A percentile compares a stretch with the other conserved stretches of the same genome.
Conservation (phyloP, 1,140 invertebrate genomes). For the Laupala kohalensis region DNA sequence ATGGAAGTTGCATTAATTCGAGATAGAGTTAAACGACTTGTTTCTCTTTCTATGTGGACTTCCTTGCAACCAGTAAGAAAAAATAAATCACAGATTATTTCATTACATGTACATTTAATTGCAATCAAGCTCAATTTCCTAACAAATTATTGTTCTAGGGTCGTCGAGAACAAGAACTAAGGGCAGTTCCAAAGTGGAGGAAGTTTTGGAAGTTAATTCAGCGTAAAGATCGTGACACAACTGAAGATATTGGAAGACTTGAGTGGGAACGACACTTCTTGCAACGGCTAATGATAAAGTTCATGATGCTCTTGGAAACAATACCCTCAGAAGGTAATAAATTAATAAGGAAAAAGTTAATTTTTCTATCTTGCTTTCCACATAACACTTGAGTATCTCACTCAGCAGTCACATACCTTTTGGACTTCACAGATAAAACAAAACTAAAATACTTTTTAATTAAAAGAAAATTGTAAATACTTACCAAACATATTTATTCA, state of each 20-base stretch:
- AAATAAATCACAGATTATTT: neutral
- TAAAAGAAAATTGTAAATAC: too few species aligned
- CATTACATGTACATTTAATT: neutral
- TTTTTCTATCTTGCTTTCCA: too few species aligned
- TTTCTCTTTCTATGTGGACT: conserved; percentile 88
- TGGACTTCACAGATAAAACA: too few species aligned
- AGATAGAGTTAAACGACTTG: conserved; percentile 80
- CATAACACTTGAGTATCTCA: too few species aligned
- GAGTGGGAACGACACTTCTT: conserved; percentile 84
- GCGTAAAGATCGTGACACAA: conserved; percentile 64
- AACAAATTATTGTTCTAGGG: conserved; percentile 27
- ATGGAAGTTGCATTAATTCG: conserved; percentile 90
- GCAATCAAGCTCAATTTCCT: neutral
- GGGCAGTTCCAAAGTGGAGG: conserved; percentile 72
- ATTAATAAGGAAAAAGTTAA: too few species aligned
- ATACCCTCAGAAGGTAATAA: conserved; percentile 55
- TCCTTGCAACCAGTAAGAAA: conserved; percentile 64
- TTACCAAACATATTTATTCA: too few species aligned
- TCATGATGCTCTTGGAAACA: conserved; percentile 66
- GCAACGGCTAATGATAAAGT: conserved; percentile 79
- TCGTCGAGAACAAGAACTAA: conserved; percentile 73
- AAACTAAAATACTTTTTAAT: too few species aligned
- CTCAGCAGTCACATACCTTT: too few species aligned
- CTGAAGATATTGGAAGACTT: conserved; percentile 52
- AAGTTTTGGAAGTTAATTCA: conserved; percentile 86